A percentile compares a stretch with the other conserved stretches of the same genome.
Evolutionary conservation across 2,797 vertebrate genomes (phyloP).

Genomic region (Gila robusta): DNA sequence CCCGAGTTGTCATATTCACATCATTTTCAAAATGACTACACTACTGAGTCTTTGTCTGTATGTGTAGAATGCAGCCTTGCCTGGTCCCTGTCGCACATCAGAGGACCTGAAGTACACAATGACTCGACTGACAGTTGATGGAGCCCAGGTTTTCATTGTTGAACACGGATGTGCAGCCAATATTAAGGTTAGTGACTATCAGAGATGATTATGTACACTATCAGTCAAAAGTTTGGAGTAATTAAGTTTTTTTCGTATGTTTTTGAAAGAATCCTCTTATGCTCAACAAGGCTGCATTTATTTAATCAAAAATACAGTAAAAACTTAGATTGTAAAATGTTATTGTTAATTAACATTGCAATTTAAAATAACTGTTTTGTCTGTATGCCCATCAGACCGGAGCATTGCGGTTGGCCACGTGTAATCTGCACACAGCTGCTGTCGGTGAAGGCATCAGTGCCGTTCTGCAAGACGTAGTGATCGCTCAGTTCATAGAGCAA

Average conservation of each 20-base stretch:
- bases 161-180: constrained; percentile 96
- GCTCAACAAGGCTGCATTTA: neutral
- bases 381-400: constrained; percentile 80
- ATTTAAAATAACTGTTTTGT: neutral
- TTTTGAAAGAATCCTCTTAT: neutral
- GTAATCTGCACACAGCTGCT: constrained; percentile 96
- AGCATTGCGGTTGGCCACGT: constrained; percentile 89
- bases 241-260: neutral
- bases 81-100: constrained; percentile 91
- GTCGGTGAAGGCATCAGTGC: constrained; percentile 96
- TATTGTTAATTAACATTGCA: neutral
- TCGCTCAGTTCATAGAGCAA: constrained; percentile 93
- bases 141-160: constrained; percentile 90
- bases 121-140: constrained; percentile 93
- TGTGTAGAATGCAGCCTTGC: constrained; percentile 74
- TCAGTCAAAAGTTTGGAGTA: neutral
- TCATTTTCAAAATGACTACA: neutral
- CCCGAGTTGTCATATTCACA: constrained; percentile 59
- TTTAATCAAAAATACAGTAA: neutral
- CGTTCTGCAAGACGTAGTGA: constrained; percentile 91
- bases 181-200: constrained; percentile 82
- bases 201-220: neutral
- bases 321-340: neutral
- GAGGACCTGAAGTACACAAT: constrained; percentile 98
- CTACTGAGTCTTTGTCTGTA: constrained; percentile 15